Evolutionary conservation across 1,140 invertebrate species (phyloP).

Genomic region (Lepidurus arcticus): DNA sequence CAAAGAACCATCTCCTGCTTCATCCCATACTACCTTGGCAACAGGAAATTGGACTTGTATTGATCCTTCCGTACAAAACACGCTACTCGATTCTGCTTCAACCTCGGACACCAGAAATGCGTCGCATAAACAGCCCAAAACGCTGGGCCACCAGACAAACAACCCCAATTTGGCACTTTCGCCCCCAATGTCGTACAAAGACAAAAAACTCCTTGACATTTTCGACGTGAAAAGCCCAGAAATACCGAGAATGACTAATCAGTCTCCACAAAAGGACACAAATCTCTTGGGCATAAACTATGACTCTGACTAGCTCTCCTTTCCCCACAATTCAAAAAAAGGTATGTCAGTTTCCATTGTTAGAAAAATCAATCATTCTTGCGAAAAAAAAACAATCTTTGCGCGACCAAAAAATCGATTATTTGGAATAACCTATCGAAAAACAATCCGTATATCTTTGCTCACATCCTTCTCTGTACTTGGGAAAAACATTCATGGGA

Average conservation of each 20-base stretch:
- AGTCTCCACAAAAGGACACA: not conserved
- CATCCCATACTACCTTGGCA: conserved; percentile 3
- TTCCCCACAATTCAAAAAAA: not conserved
- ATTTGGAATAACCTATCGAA: too few species aligned
- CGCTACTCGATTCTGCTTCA: not conserved
- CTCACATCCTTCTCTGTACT: too few species aligned
- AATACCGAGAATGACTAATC: not conserved
- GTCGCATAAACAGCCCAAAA: not conserved
- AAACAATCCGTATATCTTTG: too few species aligned
- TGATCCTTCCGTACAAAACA: conserved; percentile 19
- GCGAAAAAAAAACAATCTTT: too few species aligned
- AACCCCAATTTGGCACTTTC: not conserved
- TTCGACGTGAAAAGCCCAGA: not conserved
- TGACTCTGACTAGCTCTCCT: not conserved
- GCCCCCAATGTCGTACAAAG: not conserved
- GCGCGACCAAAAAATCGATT: too few species aligned
- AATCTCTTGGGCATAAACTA: not conserved
- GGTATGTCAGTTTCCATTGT: not conserved
- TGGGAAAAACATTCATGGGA: too few species aligned
- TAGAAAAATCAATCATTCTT: not conserved
- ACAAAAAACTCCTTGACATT: not conserved
- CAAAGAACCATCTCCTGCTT: not conserved
- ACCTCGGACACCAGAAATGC: not conserved
- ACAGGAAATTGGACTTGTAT: conserved; percentile 18
- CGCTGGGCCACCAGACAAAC: not conserved